Evolutionary conservation across 2,113 vertebrate species (phyloP).

Genomic region (Scophthalmus maximus): DNA sequence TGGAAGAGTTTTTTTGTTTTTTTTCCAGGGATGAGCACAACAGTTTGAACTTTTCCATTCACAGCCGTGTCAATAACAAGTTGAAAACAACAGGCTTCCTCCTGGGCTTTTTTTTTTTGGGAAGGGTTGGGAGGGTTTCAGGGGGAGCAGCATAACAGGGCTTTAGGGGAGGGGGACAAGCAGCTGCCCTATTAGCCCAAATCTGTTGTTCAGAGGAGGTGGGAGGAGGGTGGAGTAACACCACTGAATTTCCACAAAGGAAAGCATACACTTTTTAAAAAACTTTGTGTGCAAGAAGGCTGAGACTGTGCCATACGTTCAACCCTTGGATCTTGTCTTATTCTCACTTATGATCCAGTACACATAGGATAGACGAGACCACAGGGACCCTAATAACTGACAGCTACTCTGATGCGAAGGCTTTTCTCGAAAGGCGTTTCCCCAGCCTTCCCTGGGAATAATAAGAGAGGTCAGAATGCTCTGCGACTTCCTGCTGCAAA

Average conservation of each 20-base stretch:
- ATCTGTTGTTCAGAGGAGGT: slow-evolving; percentile 76
- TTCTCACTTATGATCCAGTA: slow-evolving; percentile 61
- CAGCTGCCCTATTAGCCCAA: slow-evolving; percentile 82
- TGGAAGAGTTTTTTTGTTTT: slow-evolving; percentile 3
- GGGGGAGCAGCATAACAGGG: slow-evolving; percentile 40
- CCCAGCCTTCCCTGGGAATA: slow-evolving; percentile 62
- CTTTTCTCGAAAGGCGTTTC: slow-evolving; percentile 52
- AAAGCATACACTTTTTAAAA: slow-evolving; percentile 44
- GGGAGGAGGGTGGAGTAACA: slow-evolving; percentile 73
- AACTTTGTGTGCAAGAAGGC: slow-evolving; percentile 42
- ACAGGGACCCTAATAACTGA: slow-evolving; percentile 59
- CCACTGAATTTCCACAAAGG: slow-evolving; percentile 69
- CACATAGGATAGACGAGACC: slow-evolving; percentile 29
- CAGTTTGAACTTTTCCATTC: slow-evolving; percentile 65
- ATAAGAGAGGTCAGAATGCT: slow-evolving; percentile 69
- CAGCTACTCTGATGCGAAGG: slow-evolving; percentile 59
- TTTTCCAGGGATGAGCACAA: slow-evolving; percentile 23
- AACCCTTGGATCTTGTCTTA: slow-evolving; percentile 44
- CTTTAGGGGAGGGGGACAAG: slow-evolving; percentile 57
- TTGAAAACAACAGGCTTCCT: slow-evolving; percentile 73
- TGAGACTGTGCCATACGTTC: slow-evolving; percentile 51
- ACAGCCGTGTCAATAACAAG: slow-evolving; percentile 57
- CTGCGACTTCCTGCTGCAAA: slow-evolving; percentile 68
- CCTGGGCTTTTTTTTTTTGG: slow-evolving; percentile 56
- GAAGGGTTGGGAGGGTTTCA: slow-evolving; percentile 48